Conservation (phyloP, 2,113 vertebrate species). For the Rhinogobius similis region DNA sequence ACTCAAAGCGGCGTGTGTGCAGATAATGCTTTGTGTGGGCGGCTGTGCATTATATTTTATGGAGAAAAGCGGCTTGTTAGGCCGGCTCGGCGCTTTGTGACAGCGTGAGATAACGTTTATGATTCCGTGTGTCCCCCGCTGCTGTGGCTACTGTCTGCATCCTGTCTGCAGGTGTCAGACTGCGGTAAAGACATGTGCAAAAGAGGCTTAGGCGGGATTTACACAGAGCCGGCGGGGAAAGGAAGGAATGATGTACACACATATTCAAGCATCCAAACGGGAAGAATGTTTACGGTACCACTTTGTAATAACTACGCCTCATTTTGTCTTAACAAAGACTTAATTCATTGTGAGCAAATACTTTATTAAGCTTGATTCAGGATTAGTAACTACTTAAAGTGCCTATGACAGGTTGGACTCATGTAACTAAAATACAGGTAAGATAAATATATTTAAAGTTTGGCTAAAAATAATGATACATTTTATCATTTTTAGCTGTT, state of each 20-base stretch:
- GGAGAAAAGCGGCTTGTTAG: slow-evolving; percentile 29
- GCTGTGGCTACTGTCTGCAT: slow-evolving; percentile 48
- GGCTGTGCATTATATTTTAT: slow-evolving; percentile 22
- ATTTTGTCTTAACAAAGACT: too few relatives aligned
- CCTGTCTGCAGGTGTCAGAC: slow-evolving; percentile 33
- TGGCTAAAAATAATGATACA: too few relatives aligned
- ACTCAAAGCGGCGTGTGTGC: slow-evolving; percentile 43
- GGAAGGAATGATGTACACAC: background rate
- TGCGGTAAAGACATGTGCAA: background rate
- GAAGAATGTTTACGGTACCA: background rate
- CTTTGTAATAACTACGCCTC: too few relatives aligned
- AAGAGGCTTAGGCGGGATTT: background rate
- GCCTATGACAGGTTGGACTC: too few relatives aligned
- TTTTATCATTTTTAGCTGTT: too few relatives aligned
- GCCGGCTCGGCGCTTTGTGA: slow-evolving; percentile 31
- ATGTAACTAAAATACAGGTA: too few relatives aligned
- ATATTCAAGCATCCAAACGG: background rate
- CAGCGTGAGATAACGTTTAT: slow-evolving; percentile 56
- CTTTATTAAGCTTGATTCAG: too few relatives aligned
- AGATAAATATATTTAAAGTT: too few relatives aligned
- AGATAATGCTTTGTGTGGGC: slow-evolving; percentile 43
- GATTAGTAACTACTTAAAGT: too few relatives aligned
- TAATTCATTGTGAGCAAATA: too few relatives aligned
- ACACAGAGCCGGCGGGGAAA: background rate
- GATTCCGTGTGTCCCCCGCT: slow-evolving; percentile 30